Evolutionary conservation across 2,888 invertebrate species (phyloP), one percentile per base, ranked within the genome.

Genomic region (Pristionchus mayeri): DNA sequence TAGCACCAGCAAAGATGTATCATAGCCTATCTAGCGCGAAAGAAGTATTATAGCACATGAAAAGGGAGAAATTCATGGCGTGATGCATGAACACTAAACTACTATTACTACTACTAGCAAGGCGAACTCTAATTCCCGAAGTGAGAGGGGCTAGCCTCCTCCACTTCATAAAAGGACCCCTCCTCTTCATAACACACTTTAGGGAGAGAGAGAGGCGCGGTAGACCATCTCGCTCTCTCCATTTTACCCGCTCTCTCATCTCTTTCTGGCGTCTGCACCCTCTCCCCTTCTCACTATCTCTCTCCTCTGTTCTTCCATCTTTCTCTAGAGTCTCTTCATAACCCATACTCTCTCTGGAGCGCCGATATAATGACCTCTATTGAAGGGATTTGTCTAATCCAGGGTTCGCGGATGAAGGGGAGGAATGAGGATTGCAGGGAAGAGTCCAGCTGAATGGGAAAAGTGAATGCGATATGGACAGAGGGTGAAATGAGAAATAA

Each of bases 331-430:
- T 30, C 76, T 50, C 76, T 37, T 76, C 76, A 76, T 48, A 76
- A 50, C 27, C 48, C 76, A 2, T 16, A 27, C 27, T 50, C 48
- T 76, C 76, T 50, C 48, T 2, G 37, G 2, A 30, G 3, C 13
- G 16, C 40, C 50, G 78, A 50, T 30, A 78, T 37, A 80, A 44
- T 27, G 50, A 78, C 48, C 52, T 48, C 78, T 18, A 78, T 48
- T 50, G 78, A 78, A 30, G 78, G 67, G 67, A 67, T 67, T 67
- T 67, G 67, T 67, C 67, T 67, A 67, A 67, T 67, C 67, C 67
- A 37, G 34, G 67, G 67, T 67, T 67, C 37, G 67, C 30, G 57
- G 60, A 30, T 75, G 78, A 78, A 50, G 18, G 52, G n/a, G 44
- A 44, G 40, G 24, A 21, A 52, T 34, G 34, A 34, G 24, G 52